These are phyloP conservation scores for Ostrea edulis DNA, from an alignment of 1,140 invertebrate species.

Conservation along the genomic window DNA sequence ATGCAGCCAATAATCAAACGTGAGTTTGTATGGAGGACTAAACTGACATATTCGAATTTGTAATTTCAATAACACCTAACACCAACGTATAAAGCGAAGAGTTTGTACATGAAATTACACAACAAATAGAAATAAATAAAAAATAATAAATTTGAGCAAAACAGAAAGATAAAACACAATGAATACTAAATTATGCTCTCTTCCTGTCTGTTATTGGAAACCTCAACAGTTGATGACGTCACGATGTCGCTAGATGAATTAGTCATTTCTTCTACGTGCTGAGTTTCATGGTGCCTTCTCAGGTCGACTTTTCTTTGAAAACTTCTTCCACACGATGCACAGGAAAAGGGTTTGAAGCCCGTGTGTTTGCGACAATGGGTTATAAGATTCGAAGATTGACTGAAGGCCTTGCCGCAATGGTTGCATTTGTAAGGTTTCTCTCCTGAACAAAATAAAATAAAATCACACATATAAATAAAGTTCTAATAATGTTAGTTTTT, in stretches of 20 bases:
- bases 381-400: conserved; percentile 99
- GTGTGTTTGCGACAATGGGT: conserved; percentile 99
- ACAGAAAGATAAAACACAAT: background rate
- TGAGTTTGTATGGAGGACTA: background rate
- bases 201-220: background rate
- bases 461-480: background rate
- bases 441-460: conserved; percentile 84
- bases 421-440: conserved; percentile 99
- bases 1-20: background rate
- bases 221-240: conserved; percentile 18
- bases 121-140: conserved; percentile 15
- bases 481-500: background rate
- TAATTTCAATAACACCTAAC: background rate
- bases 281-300: conserved; percentile 92
- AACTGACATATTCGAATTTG: background rate
- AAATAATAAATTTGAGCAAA: conserved; percentile 4
- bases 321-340: conserved; percentile 94
- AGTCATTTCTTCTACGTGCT: conserved; percentile 84
- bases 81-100: background rate
- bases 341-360: conserved; percentile 98
- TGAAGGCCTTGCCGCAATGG: conserved; percentile 98
- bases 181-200: background rate
- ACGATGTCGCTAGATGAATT: conserved; percentile 64
- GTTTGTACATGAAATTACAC: background rate
- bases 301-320: conserved; percentile 94